A percentile compares a stretch with the other conserved stretches of the same genome.
Conservation (phyloP, 2,113 vertebrate genomes). For the Electrona antarctica region DNA sequence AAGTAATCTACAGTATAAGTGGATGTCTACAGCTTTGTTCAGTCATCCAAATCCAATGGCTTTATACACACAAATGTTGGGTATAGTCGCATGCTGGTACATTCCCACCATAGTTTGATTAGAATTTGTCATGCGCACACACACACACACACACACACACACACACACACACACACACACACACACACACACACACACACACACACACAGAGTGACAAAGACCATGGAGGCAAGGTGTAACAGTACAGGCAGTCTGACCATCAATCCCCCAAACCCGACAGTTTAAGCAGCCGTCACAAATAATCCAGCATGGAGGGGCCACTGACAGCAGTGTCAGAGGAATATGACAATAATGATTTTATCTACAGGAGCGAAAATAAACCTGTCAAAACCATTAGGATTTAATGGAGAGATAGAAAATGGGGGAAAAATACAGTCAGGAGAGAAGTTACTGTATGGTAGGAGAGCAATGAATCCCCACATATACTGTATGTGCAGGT, state of each 20-base stretch:
- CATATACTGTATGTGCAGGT: too few species aligned
- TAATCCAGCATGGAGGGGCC: slow-evolving; percentile 28
- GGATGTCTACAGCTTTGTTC: too few species aligned
- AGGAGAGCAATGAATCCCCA: not conserved
- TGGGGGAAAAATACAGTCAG: not conserved
- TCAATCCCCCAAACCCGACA: slow-evolving; percentile 49
- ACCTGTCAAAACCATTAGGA: slow-evolving; percentile 59
- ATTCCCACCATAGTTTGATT: too few species aligned
- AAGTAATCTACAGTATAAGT: too few species aligned
- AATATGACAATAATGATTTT: slow-evolving; percentile 66
- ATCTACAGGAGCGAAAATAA: slow-evolving; percentile 57
- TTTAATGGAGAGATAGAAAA: slow-evolving; percentile 42
- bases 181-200: not conserved
- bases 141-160: not conserved
- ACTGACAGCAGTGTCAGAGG: slow-evolving; percentile 45
- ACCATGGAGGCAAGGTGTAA: slow-evolving; percentile 29
- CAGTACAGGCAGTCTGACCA: slow-evolving; percentile 24
- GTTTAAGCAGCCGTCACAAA: slow-evolving; percentile 50
- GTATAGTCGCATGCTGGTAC: too few species aligned
- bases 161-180: not conserved
- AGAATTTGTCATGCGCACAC: not conserved
- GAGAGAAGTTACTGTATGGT: slow-evolving; percentile 4
- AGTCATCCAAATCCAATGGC: too few species aligned
- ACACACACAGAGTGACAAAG: not conserved
- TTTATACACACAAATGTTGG: too few species aligned